A percentile compares a stretch with the other conserved stretches of the same genome.
Evolutionary conservation across 2,113 vertebrate genomes (phyloP).

Genomic region (Tamias sibiricus): DNA sequence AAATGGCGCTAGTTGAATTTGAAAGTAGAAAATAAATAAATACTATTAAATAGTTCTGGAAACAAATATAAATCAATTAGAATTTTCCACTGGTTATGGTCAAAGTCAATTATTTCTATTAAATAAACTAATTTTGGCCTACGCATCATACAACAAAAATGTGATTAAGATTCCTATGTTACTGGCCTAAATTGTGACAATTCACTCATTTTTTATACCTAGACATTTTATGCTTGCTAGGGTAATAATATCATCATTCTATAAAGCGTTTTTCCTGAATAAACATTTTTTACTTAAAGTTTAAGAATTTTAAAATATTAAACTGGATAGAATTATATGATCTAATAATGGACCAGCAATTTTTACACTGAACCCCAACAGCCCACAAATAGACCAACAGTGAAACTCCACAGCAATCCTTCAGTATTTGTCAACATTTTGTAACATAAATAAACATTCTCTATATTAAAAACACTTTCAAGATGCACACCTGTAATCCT

Average conservation of each 20-base stretch:
- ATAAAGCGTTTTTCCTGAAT: not conserved
- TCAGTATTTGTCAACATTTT: not conserved
- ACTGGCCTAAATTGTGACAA: not conserved
- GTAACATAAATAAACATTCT: not conserved
- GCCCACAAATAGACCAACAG: fast-evolving
- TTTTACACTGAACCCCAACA: not conserved
- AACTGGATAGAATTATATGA: not conserved
- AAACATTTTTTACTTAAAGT: not conserved
- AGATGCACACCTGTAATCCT: too few relatives aligned
- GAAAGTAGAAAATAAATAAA: not conserved
- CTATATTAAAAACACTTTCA: not conserved
- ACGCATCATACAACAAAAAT: not conserved
- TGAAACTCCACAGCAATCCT: not conserved
- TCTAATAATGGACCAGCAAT: not conserved
- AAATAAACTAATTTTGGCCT: not conserved
- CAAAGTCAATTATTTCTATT: not conserved
- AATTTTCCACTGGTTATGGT: not conserved
- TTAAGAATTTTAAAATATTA: not conserved
- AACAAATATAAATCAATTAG: not conserved
- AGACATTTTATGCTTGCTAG: not conserved
- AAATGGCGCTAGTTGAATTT: not conserved
- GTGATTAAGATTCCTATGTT: not conserved
- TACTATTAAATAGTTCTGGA: not conserved
- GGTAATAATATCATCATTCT: not conserved
- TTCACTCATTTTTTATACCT: not conserved